Evolutionary conservation across 2,797 vertebrate genomes (phyloP), one percentile per base, ranked within the genome.

Genomic region (Chelon labrosus): DNA sequence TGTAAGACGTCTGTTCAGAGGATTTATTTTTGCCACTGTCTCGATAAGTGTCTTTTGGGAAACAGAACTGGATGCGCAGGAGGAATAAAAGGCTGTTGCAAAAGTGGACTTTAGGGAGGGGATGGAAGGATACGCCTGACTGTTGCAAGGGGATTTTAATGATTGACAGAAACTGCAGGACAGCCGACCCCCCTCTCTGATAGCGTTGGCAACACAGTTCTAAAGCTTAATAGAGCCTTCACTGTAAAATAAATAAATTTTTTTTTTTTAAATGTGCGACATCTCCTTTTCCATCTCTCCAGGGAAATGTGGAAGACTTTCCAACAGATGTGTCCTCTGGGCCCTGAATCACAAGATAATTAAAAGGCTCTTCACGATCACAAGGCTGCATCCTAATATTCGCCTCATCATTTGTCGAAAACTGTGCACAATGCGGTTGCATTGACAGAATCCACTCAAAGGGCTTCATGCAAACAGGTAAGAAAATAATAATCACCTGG

Each of bases 281-380:
- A 80, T 87, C 52, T 66, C 70, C 60, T 52, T 80, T 84, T 87
- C 77, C 25, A 77, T 85, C 74, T 85, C 80, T 78, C 79, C 16
- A 13, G 83, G 89, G 83, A 90, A 91, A 92, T 90, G 87, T 77
- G 66, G 49, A 77, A 80, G 73, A 85, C 69, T 88, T 90, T 86
- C 81, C 63, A 86, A 85, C 91, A 92, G 89, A 90, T 92, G 87
- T 83, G 90, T 90, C 90, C 89, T 86, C 75, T 66, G 73, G 84
- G 85, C 73, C 84, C 72, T 83, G 85, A 90, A 92, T 88, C 77
- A 70, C 80, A 65, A 88, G 87, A 92, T 92, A 89, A 92, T 92
- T 92, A 92, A 92, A 91, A 86, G 82, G 83, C 88, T 88, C 86
- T 90, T 86, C 84, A 80, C 51, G 62, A 90, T 88, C 85, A 82